Percentiles rank a stretch among this genome's conserved stretches.
phyloP scores from a whole-genome alignment of 2,797 vertebrate species.

The Macropus fuliginosus region DNA sequence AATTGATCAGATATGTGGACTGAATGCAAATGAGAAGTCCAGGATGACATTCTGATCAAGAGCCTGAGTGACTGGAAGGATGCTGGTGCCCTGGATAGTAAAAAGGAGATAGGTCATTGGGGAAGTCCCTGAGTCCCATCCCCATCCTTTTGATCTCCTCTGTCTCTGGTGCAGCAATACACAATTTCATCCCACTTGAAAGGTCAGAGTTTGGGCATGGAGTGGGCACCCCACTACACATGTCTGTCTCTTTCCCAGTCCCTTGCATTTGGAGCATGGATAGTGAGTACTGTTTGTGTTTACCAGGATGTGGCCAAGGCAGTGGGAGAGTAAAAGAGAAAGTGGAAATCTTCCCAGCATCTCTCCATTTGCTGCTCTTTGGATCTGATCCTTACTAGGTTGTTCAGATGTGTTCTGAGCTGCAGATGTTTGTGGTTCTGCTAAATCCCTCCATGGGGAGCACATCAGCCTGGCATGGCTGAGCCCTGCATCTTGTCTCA shows the following conservation, averaged over 20 bases:
- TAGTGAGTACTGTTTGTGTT: not conserved
- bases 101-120: not conserved
- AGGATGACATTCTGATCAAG: not conserved
- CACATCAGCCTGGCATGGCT: not conserved
- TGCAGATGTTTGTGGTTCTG: constrained; percentile 36
- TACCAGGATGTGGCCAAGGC: not conserved
- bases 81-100: not conserved
- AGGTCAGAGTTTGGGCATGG: not conserved
- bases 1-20: not conserved
- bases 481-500: not conserved
- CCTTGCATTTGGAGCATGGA: not conserved
- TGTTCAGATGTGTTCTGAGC: not conserved
- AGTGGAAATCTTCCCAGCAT: constrained; percentile 3
- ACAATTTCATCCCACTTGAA: not conserved
- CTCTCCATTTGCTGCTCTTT: not conserved
- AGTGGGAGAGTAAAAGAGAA: not conserved
- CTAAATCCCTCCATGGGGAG: not conserved
- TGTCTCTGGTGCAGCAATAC: fast-evolving
- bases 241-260: not conserved
- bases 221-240: not conserved
- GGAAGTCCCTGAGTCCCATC: not conserved
- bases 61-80: not conserved
- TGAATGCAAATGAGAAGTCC: not conserved
- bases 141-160: not conserved
- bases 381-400: not conserved